Evolutionary conservation across 2,888 invertebrate species (phyloP), one percentile per base, ranked within the genome.

Genomic region (Chloroclysta siterata): DNA sequence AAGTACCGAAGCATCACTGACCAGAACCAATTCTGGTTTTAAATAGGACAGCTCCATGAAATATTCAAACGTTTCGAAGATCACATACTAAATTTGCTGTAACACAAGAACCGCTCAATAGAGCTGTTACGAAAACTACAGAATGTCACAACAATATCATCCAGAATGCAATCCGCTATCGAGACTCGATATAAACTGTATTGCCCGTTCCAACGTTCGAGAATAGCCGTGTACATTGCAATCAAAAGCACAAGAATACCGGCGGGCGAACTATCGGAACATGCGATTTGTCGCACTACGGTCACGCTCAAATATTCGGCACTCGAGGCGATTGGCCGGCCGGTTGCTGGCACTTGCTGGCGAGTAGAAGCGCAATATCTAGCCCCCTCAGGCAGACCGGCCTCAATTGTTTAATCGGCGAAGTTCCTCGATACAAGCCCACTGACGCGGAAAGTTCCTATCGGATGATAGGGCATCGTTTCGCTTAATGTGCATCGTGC

Each of bases 351-450:
- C 60, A 56, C 64, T 64, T 60, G 60, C 50, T 50, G 56, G 55
- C 60, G 39, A 63, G 62, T 68, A 71, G 66, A 76, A 74, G 77
- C 73, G 79, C 76, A 81, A 81, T 83, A 82, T 82, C 81, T 77
- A 73, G 73, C 76, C 82, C 77, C 73, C 74, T 74, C 75, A 77
- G 68, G 72, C 68, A 53, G 53, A 50, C 71, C 60, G 79, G 75
- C 78, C 80, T 81, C 83, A 82, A 86, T 85, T 85, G 87, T 84
- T 86, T 88, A 88, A 88, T 87, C 84, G 82, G 75, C 78, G 79
- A 86, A 87, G 84, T 88, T 88, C 81, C 84, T 73, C 81, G 83
- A 87, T 85, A 86, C 85, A 82, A 72, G 80, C 76, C 78, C 86
- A 79, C 69, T 82, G 82, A 82, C 76, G 78, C 79, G 81, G 83